phyloP scores from a whole-genome alignment of 2,888 invertebrate genomes.

The Drosophila prolongata region DNA sequence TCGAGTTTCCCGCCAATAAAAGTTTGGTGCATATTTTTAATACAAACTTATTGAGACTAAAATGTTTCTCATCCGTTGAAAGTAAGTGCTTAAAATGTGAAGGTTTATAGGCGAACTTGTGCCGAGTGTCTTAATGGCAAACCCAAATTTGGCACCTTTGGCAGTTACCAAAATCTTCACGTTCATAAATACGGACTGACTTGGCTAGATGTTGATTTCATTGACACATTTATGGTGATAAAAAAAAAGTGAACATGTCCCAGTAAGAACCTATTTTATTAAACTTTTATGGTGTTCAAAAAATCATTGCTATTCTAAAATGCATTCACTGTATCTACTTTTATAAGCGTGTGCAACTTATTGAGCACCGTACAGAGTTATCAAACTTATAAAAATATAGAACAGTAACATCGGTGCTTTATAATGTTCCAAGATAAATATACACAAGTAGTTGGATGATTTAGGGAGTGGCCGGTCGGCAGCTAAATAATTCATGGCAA shows the following conservation, averaged over 20 bases:
- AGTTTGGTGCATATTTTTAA: no score
- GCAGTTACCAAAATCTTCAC: no score
- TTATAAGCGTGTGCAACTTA: conserved; percentile 21
- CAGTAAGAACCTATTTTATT: conserved; percentile 8
- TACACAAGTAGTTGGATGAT: conserved; percentile 44
- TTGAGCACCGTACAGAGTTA: conserved; percentile 4
- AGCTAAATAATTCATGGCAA: conserved; percentile 30
- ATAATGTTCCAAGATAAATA: conserved; percentile 24
- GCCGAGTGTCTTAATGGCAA: no score
- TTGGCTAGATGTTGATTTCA: no score
- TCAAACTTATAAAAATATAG: conserved; percentile 9
- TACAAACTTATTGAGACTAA: no score
- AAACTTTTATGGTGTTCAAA: conserved; percentile 12
- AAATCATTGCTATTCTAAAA: conserved; percentile 15
- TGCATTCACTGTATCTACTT: conserved; percentile 32
- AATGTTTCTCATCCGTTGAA: no score
- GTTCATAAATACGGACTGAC: no score
- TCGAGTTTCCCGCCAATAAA: no score
- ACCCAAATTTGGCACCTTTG: no score
- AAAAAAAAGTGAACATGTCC: conserved; percentile 12
- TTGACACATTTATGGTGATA: no score
- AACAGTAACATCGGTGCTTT: conserved; percentile 20
- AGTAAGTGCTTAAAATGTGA: no score
- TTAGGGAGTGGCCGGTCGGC: conserved; percentile 14
- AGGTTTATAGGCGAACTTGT: no score